Percentiles rank a stretch among this genome's conserved stretches.
These are phyloP conservation scores for Gibbula magus DNA, from an alignment of 2,888 invertebrate species.

Conservation along the genomic window DNA sequence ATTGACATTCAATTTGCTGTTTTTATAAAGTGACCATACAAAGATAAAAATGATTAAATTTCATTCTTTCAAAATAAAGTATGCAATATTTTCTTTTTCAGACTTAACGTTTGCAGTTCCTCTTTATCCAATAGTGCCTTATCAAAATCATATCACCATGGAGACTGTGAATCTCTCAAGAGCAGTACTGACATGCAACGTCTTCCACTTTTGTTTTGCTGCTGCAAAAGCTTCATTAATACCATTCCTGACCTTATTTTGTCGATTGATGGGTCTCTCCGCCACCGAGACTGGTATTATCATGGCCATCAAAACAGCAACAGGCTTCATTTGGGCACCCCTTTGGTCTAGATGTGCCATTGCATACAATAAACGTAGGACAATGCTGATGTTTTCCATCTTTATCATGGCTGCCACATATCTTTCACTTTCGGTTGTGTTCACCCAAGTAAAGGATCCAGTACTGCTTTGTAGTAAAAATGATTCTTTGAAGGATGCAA, in stretches of 20 bases:
- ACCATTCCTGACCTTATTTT: slow-evolving; percentile 69
- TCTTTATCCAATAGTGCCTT: neutral
- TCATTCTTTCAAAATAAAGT: neutral
- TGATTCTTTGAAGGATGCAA: no score
- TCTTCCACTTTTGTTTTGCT: slow-evolving; percentile 64
- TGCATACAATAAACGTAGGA: slow-evolving; percentile 59
- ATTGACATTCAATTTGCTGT: no score
- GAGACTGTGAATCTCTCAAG: slow-evolving; percentile 59
- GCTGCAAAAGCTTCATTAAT: slow-evolving; percentile 67
- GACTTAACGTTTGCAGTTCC: neutral
- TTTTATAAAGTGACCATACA: no score
- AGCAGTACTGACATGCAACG: slow-evolving; percentile 62
- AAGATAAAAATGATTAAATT: no score
- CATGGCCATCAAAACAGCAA: slow-evolving; percentile 64
- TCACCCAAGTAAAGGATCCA: slow-evolving; percentile 33
- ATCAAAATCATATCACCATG: neutral
- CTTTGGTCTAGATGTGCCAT: slow-evolving; percentile 68
- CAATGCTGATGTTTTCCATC: slow-evolving; percentile 65
- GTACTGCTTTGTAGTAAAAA: neutral
- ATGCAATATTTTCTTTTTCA: neutral
- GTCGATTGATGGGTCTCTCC: slow-evolving; percentile 64
- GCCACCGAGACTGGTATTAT: slow-evolving; percentile 67
- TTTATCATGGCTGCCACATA: slow-evolving; percentile 66
- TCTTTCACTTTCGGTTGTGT: slow-evolving; percentile 60
- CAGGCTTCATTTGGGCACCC: slow-evolving; percentile 66